Evolutionary conservation across 2,888 invertebrate species (phyloP).

Genomic region (Morpho deidamia): DNA sequence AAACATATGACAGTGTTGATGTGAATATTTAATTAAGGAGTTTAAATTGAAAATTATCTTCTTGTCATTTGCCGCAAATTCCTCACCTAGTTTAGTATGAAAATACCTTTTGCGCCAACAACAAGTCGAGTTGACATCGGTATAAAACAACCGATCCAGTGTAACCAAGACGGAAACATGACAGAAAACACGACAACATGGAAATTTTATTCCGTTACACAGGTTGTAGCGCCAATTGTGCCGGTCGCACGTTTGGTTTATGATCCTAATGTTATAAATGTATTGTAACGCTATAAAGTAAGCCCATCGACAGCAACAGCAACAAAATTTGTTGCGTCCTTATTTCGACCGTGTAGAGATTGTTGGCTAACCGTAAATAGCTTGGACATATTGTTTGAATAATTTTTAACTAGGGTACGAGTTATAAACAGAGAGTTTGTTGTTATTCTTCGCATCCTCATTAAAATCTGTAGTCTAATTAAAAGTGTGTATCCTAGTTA

Average conservation of each 20-base stretch:
- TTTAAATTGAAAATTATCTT: no score
- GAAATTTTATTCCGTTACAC: constrained; percentile 58
- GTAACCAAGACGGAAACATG: constrained; percentile 55
- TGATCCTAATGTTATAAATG: constrained; percentile 17
- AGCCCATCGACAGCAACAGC: constrained; percentile 1
- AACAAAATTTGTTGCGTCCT: constrained; percentile 1
- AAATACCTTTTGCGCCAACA: constrained; percentile 14
- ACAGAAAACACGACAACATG: constrained; percentile 49
- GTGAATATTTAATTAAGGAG: no score
- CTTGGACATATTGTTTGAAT: not conserved
- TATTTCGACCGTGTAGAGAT: not conserved
- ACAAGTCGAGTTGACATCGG: constrained; percentile 37
- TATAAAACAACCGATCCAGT: constrained; percentile 48
- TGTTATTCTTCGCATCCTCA: not conserved
- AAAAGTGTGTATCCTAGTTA: no score
- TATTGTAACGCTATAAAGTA: constrained; percentile 5
- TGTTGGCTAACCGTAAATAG: not conserved
- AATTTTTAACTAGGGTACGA: not conserved
- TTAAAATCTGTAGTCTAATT: no score
- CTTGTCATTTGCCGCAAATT: no score
- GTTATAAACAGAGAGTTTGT: not conserved
- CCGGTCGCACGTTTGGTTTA: constrained; percentile 25
- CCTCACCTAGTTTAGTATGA: not conserved
- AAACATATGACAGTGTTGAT: no score
- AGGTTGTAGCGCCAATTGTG: constrained; percentile 36